Evolutionary conservation across 2,797 vertebrate genomes (phyloP).

Genomic region (Cynodonichthys magdalenae): DNA sequence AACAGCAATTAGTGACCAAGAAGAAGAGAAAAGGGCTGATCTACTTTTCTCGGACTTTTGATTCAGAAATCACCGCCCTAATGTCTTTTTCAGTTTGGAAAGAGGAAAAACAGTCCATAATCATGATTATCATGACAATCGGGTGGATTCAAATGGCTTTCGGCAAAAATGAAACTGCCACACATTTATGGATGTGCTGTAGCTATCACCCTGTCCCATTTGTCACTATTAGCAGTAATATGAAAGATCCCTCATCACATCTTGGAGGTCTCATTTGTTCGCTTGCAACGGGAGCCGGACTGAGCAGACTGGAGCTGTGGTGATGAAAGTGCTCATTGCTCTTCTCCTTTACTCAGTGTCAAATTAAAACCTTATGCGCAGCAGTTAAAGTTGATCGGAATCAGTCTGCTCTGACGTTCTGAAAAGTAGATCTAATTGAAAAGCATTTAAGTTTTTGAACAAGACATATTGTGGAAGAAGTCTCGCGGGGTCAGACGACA

Average conservation of each 20-base stretch:
- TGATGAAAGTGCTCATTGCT: slow-evolving; percentile 65
- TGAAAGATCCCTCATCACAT: slow-evolving; percentile 75
- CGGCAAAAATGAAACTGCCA: slow-evolving; percentile 57
- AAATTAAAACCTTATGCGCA: slow-evolving; percentile 67
- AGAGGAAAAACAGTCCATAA: slow-evolving; percentile 44
- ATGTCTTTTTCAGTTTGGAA: slow-evolving; percentile 46
- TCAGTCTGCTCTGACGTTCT: slow-evolving; percentile 38
- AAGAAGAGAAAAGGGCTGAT: slow-evolving; percentile 41
- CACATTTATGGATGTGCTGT: slow-evolving; percentile 49
- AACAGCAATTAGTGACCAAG: slow-evolving; percentile 79
- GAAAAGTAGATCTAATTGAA: slow-evolving; percentile 48
- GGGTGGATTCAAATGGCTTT: slow-evolving; percentile 54
- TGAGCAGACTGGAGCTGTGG: slow-evolving; percentile 42
- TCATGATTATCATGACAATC: slow-evolving; percentile 63
- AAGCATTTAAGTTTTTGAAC: slow-evolving; percentile 40
- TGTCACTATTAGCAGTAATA: slow-evolving; percentile 76
- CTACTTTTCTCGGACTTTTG: slow-evolving; percentile 33
- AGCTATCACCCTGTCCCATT: slow-evolving; percentile 65
- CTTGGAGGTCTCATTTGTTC: slow-evolving; percentile 76
- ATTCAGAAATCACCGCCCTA: slow-evolving; percentile 57
- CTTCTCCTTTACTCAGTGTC: slow-evolving; percentile 50
- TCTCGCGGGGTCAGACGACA: neutral
- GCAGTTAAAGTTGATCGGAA: slow-evolving; percentile 49
- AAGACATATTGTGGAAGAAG: slow-evolving; percentile 13
- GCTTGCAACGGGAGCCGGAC: slow-evolving; percentile 61